Evolutionary conservation across 1,140 invertebrate genomes (phyloP), one percentile per base, ranked within the genome.

Genomic region (Diorhabda sublineata): DNA sequence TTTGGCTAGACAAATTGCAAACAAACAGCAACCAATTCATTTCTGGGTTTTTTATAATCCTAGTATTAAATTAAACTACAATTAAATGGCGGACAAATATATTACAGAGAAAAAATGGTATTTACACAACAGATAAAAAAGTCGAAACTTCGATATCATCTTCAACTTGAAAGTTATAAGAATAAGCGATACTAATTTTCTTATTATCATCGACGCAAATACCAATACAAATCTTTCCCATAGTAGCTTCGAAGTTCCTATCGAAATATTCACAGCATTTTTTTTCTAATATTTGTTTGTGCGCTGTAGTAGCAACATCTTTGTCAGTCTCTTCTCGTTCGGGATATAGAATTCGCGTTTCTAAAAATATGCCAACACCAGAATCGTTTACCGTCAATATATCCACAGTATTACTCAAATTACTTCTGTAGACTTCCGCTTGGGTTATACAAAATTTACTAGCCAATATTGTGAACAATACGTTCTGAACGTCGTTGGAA

Each of bases 361-460:
- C 47, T 52, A 52, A 8, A n/a, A 52, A 52, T 8, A 52, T 52
- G 4, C 47, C 47, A n/a, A 52, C 47, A 4, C 47, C 47, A 3
- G 47, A 52, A 52, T 52, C 47, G 4, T 52, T 52, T 52, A 52
- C 47, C 6, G 47, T 52, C n/a, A 52, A 52, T 52, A 8, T 61
- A 42, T 61, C 26, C 42, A 61, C 42, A 42, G 59, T 42, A 42
- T 61, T 43, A 26, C 59, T 61, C 42, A 42, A 43, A 42, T 43
- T 41, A 42, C 4, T 61, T 42, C 59, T 42, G 9, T 61, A 42
- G 42, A 61, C 41, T 41, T 61, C 42, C 4, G 59, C n/a, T 42
- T 61, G 26, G 59, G 42, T 61, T 61, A 61, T 41, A 9, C 42
- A 42, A 61, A 41, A 42, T 11, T 60, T 61, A 61, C n/a, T 43